Conservation (phyloP, 92 coral and sea anemone species). For the Porites cylindrica region DNA sequence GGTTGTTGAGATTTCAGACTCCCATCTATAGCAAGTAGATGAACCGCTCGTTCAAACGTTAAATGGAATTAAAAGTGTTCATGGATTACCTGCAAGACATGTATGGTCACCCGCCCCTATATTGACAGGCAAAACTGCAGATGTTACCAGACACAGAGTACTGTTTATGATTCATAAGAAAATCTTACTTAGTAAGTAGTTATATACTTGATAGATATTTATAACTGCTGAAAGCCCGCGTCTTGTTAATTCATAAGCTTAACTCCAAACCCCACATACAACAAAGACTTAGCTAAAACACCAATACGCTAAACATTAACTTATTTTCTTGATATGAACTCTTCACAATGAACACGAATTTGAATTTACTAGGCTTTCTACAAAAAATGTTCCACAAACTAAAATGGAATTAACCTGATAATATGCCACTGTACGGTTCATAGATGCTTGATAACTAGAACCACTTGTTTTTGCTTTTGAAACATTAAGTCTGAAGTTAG, state of each 20-base stretch:
- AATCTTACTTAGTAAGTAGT: no score
- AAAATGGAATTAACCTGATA: no score
- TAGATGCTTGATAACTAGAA: no score
- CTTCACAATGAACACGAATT: background rate
- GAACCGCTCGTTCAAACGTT: slow-evolving; percentile 5
- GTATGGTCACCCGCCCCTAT: slow-evolving; percentile 44
- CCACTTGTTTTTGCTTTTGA: no score
- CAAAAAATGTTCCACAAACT: no score
- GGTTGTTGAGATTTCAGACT: background rate
- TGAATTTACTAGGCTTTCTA: background rate
- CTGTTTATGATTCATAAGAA: no score
- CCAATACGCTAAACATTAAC: background rate
- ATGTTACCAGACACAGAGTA: background rate
- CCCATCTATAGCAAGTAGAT: background rate
- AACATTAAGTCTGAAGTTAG: background rate
- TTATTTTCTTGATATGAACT: background rate
- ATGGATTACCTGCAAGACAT: slow-evolving; percentile 18
- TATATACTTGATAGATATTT: no score
- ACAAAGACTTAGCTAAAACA: background rate
- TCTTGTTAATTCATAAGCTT: no score
- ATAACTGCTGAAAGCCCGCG: no score
- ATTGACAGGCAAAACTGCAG: slow-evolving; percentile 8
- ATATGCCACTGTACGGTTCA: no score
- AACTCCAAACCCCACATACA: no score
- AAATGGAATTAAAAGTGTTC: background rate